Conservation (phyloP, 2,797 vertebrate genomes). For the Astyanax mexicanus region DNA sequence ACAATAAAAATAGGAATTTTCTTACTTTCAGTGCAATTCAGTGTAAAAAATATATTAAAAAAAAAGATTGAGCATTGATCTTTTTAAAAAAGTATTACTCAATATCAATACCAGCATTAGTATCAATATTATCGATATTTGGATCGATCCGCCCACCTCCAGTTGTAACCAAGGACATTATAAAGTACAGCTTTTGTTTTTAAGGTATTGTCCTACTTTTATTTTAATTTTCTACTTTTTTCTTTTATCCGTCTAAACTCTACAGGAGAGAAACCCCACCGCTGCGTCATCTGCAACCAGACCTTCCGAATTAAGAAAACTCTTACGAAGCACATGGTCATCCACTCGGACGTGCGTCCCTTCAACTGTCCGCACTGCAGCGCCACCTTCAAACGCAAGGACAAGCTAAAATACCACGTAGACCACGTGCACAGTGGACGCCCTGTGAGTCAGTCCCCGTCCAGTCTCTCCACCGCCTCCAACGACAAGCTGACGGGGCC, state of each 20-base stretch:
- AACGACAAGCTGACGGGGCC: slow-evolving; percentile 79
- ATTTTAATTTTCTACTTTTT: too few species aligned
- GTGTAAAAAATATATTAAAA: too few species aligned
- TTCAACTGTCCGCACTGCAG: slow-evolving; percentile 96
- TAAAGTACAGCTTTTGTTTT: too few species aligned
- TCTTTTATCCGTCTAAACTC: too few species aligned
- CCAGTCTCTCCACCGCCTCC: slow-evolving; percentile 57
- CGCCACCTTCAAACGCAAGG: slow-evolving; percentile 96
- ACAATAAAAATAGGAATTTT: too few species aligned
- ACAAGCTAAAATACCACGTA: slow-evolving; percentile 97
- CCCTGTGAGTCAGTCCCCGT: slow-evolving; percentile 75
- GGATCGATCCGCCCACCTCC: too few species aligned
- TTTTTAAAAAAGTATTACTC: too few species aligned
- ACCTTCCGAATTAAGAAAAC: slow-evolving; percentile 99
- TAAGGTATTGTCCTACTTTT: not conserved
- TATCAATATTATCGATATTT: too few species aligned
- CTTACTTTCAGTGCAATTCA: too few species aligned
- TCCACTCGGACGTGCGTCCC: slow-evolving; percentile 95
- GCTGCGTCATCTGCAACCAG: slow-evolving; percentile 94
- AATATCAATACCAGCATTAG: too few species aligned
- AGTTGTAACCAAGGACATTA: too few species aligned
- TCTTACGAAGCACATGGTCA: slow-evolving; percentile 97
- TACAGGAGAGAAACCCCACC: slow-evolving; percentile 95
- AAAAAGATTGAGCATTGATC: too few species aligned
- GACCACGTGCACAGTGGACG: slow-evolving; percentile 93